Percentiles rank a stretch among this genome's conserved stretches.
These are phyloP conservation scores for Brachyhypopomus gauderio DNA, from an alignment of 2,113 vertebrate genomes.

Conservation along the genomic window DNA sequence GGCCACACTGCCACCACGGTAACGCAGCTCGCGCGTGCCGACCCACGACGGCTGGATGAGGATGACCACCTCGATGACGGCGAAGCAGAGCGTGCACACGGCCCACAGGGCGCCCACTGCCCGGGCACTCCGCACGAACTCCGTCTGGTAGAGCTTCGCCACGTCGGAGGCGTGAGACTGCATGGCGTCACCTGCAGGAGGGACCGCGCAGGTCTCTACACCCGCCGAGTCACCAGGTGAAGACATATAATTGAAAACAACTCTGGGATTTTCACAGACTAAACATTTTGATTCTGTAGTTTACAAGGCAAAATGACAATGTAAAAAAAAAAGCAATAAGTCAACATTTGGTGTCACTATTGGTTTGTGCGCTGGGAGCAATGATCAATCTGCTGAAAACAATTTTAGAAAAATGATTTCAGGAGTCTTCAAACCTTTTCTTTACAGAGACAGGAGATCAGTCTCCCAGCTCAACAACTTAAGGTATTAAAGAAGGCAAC, in stretches of 20 bases:
- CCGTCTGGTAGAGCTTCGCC: constrained; percentile 79
- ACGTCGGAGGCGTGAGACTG: constrained; percentile 70
- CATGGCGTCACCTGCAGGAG: constrained; percentile 38
- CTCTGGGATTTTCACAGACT: no score
- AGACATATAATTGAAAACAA: no score
- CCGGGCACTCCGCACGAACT: constrained; percentile 79
- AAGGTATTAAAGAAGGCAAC: background rate
- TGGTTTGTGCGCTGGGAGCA: no score
- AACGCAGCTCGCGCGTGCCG: constrained; percentile 63
- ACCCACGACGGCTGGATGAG: constrained; percentile 83
- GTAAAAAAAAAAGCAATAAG: no score
- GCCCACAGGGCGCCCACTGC: constrained; percentile 82
- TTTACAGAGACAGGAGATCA: no score
- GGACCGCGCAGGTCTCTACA: background rate
- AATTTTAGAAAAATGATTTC: no score
- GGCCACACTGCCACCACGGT: constrained; percentile 33
- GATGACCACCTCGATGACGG: constrained; percentile 80
- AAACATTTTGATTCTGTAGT: no score
- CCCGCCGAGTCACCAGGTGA: no score
- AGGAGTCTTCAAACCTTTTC: no score
- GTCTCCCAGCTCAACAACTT: background rate
- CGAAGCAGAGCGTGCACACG: constrained; percentile 79
- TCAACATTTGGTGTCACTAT: no score
- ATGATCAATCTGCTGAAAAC: no score
- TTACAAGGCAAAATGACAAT: no score